Conservation (phyloP, 2,113 vertebrate species). For the Halcyon senegalensis region DNA sequence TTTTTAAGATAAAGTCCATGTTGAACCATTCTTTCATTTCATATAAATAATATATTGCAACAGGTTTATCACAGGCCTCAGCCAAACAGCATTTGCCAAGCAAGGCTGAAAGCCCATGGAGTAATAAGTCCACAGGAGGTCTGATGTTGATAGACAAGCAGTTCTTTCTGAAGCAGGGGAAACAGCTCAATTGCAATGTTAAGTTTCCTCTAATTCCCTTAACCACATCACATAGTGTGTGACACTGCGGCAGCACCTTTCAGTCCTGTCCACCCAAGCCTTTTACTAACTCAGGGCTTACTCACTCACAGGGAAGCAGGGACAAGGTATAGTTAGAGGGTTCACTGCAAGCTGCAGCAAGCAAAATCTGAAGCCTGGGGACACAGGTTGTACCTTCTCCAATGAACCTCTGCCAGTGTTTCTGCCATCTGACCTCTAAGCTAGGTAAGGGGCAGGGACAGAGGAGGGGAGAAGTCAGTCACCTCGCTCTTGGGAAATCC, state of each 20-base stretch:
- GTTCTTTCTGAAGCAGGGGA: neutral
- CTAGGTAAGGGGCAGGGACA: neutral
- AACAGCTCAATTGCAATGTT: neutral
- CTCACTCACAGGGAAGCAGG: neutral
- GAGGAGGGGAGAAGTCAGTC: neutral
- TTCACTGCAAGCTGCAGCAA: neutral
- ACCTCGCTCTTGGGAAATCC: neutral
- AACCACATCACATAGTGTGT: accelerated
- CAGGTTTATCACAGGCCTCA: neutral
- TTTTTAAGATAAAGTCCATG: neutral
- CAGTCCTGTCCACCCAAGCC: neutral
- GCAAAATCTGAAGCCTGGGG: neutral
- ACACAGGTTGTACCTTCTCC: neutral
- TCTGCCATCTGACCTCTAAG: neutral
- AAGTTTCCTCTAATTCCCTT: neutral
- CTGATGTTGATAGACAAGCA: neutral
- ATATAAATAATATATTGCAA: neutral
- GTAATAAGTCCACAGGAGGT: neutral
- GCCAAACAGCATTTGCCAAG: neutral
- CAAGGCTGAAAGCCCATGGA: neutral
- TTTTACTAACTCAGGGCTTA: neutral
- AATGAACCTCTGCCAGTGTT: neutral
- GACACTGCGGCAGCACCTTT: neutral
- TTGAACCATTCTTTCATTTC: neutral
- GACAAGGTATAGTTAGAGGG: neutral